A percentile compares a stretch with the other conserved stretches of the same genome.
These are phyloP conservation scores for Pelusios castaneus DNA, from an alignment of 2,113 vertebrate genomes.

Conservation along the genomic window DNA sequence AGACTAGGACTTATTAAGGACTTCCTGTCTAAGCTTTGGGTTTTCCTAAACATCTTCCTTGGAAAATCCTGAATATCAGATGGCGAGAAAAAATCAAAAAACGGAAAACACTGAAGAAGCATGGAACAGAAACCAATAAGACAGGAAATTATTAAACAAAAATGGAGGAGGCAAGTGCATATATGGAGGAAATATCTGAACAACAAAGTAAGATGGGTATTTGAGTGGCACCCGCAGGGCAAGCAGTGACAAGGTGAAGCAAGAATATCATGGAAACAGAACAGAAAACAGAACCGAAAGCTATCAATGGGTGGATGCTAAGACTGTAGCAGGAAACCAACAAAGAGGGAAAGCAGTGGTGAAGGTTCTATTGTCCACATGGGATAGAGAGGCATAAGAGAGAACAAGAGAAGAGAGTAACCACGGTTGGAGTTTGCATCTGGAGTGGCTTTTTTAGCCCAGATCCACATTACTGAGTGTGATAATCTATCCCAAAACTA, in stretches of 20 bases:
- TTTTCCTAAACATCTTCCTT: not conserved
- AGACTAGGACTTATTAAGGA: not conserved
- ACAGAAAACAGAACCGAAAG: not conserved
- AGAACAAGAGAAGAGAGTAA: not conserved
- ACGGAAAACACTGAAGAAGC: not conserved
- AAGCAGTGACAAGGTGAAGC: not conserved
- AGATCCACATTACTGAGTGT: not conserved
- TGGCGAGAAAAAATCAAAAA: not conserved
- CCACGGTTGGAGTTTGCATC: not conserved
- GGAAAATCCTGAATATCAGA: not conserved
- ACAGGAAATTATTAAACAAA: not conserved
- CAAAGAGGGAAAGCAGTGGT: not conserved
- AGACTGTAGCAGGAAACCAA: not conserved
- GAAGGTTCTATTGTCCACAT: not conserved
- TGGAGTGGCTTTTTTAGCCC: not conserved
- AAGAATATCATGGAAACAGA: not conserved
- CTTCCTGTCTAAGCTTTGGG: not conserved
- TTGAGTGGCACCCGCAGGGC: not conserved
- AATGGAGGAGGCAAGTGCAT: not conserved
- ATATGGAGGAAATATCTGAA: not conserved
- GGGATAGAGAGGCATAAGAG: not conserved
- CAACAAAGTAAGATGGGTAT: not conserved
- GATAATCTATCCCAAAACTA: not conserved
- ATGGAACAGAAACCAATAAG: too few species aligned
- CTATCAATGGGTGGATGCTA: not conserved